phyloP scores from a whole-genome alignment of 2,113 vertebrate genomes.

The Cyrtonyx montezumae region DNA sequence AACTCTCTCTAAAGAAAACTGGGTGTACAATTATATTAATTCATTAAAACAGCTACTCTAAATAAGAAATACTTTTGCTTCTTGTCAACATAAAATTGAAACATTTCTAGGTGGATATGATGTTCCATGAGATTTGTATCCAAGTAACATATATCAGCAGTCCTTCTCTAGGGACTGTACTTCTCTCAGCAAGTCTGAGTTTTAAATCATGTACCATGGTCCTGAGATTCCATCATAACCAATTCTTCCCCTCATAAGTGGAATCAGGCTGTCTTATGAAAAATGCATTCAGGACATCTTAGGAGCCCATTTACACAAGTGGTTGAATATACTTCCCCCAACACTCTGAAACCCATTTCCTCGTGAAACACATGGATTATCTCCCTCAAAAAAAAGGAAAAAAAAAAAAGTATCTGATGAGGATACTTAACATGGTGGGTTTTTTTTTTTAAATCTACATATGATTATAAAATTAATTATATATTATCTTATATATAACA shows the following conservation, averaged over 20 bases:
- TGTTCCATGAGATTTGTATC: not conserved
- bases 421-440: not conserved
- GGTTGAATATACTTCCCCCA: not conserved
- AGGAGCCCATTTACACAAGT: not conserved
- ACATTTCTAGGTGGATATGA: not conserved
- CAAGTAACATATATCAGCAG: not conserved
- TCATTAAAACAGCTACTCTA: not conserved
- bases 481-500: no score
- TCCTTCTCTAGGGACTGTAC: not conserved
- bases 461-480: no score
- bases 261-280: not conserved
- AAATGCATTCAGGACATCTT: not conserved
- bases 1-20: not conserved
- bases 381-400: not conserved
- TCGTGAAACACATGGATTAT: not conserved
- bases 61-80: not conserved
- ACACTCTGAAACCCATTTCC: not conserved
- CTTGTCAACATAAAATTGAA: not conserved
- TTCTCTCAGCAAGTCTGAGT: not conserved
- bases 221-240: not conserved
- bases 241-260: not conserved
- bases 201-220: not conserved
- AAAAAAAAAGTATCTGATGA: not conserved
- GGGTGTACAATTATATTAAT: not conserved
- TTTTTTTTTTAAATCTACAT: no score